Conservation (phyloP, 2,797 vertebrate genomes). For the Sebastolobus altivelis region DNA sequence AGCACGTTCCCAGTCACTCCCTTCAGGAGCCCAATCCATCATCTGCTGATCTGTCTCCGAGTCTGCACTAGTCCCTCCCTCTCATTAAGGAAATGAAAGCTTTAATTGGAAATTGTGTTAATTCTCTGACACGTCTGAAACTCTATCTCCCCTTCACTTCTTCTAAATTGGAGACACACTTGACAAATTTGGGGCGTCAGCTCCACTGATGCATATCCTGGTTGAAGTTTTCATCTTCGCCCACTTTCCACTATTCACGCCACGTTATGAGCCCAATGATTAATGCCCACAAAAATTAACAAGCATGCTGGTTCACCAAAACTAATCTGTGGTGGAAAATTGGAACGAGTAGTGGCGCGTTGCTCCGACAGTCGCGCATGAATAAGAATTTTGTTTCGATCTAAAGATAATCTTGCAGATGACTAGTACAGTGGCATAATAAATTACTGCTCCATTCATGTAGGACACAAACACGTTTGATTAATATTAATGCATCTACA, state of each 20-base stretch:
- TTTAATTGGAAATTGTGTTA: slow-evolving; percentile 73
- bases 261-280: slow-evolving; percentile 42
- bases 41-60: slow-evolving; percentile 52
- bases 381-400: slow-evolving; percentile 29
- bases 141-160: slow-evolving; percentile 36
- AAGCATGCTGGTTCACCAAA: slow-evolving; percentile 39
- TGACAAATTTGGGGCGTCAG: slow-evolving; percentile 56
- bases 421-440: background rate
- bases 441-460: slow-evolving; percentile 12
- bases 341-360: background rate
- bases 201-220: slow-evolving; percentile 51
- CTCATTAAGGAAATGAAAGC: slow-evolving; percentile 69
- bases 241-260: slow-evolving; percentile 42
- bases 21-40: slow-evolving; percentile 60
- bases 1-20: slow-evolving; percentile 32
- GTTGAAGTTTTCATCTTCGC: slow-evolving; percentile 51
- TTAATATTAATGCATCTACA: slow-evolving; percentile 32
- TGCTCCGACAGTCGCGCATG: slow-evolving; percentile 22
- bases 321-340: slow-evolving; percentile 33
- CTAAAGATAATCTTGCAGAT: slow-evolving; percentile 22
- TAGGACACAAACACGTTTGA: slow-evolving; percentile 17
- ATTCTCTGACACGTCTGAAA: slow-evolving; percentile 66
- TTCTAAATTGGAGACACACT: slow-evolving; percentile 46
- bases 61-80: slow-evolving; percentile 39
- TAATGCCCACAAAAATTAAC: slow-evolving; percentile 37